Base-by-base conservation (phyloP, 2,113 vertebrate genomes). In the Festucalex cinctus region DNA sequence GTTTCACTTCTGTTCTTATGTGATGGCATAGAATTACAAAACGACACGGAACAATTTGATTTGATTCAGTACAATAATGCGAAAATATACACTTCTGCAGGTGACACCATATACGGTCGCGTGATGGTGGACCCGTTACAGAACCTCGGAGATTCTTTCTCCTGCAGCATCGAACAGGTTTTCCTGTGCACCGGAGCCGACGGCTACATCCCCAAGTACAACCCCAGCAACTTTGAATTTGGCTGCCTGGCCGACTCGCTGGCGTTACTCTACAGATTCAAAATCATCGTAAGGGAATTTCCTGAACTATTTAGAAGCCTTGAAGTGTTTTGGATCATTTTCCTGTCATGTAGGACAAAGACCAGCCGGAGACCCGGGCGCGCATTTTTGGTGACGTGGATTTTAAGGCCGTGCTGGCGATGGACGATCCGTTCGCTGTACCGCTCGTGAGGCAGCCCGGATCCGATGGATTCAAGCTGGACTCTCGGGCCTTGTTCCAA, bases 71-170 rank as follows among this genome's bases (percentile, higher is more conserved):
- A 32, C 9, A 39, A 39, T 4, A 32, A 32, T 32, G n/a, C n/a
- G n/a, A n/a, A n/a, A n/a, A n/a, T n/a, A n/a, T n/a, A n/a, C n/a
- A n/a, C n/a, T n/a, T n/a, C n/a, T n/a, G 19, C 80, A 98, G 97
- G 95, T 32, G 95, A 98, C 65, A 70, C 84, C 0, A 92, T 98
- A 76, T 98, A 96, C 0, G 94, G 95, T 1, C 94, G 95, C 3
- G 95, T 98, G 76, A 97, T 97, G 95, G 95, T 98, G 74, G 96
- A 98, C 81, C 96, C 95, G 0, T 96, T 98, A 68, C 96, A 98
- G 89, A 97, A 98, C 76, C 85, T 98, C 20, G 95, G 96, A 2
- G 93, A 94, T 69, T 96, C 95, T n/a, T 98, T 98, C 87, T 90
- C 92, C 90, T 98, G 97, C 71, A 95, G 90, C 85, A 96, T 98